phyloP scores from a whole-genome alignment of 2,888 invertebrate species.

The Saturnia pavonia region DNA sequence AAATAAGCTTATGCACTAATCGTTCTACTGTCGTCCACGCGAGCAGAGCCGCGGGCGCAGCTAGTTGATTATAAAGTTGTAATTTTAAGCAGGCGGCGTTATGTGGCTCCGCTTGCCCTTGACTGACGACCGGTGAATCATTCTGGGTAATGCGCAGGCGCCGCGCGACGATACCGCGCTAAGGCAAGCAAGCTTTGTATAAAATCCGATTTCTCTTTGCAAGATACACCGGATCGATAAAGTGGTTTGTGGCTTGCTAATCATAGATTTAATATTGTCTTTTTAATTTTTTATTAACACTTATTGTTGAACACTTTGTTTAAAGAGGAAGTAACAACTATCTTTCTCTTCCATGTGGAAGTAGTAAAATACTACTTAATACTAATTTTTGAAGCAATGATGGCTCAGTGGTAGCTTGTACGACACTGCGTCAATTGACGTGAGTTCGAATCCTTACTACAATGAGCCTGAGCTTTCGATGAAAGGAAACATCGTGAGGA shows the following conservation, averaged over 20 bases:
- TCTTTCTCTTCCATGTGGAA: neutral
- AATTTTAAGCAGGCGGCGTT: neutral
- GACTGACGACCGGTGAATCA: slow-evolving; percentile 24
- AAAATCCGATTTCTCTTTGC: slow-evolving; percentile 5
- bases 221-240: neutral
- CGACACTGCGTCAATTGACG: no score
- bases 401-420: no score
- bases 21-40: no score
- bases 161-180: slow-evolving; percentile 1
- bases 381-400: no score
- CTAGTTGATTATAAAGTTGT: neutral
- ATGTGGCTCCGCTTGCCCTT: slow-evolving; percentile 16
- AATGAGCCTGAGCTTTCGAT: no score
- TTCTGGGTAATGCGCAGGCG: slow-evolving; percentile 19
- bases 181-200: slow-evolving; percentile 10
- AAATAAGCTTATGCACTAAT: no score
- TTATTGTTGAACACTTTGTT: neutral
- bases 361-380: neutral
- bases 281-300: neutral
- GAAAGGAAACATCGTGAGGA: no score
- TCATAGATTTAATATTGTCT: neutral
- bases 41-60: no score
- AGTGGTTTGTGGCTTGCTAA: neutral
- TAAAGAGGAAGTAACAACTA: neutral
- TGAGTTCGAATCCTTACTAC: no score